A percentile compares a stretch with the other conserved stretches of the same genome.
phyloP scores from a whole-genome alignment of 2,113 vertebrate genomes.

The Colius striatus region DNA sequence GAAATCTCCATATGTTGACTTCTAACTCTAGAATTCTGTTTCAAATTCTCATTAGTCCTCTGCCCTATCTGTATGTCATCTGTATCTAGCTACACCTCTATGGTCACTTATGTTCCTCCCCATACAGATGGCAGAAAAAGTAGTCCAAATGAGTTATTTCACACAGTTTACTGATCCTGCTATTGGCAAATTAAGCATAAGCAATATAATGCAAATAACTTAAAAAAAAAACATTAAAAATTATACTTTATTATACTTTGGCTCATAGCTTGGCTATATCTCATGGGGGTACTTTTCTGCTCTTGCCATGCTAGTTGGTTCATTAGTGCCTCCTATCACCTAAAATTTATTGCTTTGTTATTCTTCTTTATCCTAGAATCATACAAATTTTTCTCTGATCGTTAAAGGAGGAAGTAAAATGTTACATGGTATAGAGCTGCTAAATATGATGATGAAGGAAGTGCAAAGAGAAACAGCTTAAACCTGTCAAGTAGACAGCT shows the following conservation, averaged over 20 bases:
- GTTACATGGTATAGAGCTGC: not conserved
- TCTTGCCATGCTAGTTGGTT: not conserved
- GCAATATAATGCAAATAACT: not conserved
- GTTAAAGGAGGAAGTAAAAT: not conserved
- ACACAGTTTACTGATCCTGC: not conserved
- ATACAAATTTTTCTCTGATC: not conserved
- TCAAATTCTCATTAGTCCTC: not conserved
- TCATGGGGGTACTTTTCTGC: not conserved
- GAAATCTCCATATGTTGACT: not conserved
- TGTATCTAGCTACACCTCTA: not conserved
- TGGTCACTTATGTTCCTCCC: not conserved
- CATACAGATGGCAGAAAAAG: not conserved
- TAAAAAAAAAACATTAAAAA: slow-evolving; percentile 1
- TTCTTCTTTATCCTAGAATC: not conserved
- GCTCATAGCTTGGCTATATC: not conserved
- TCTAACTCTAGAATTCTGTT: not conserved
- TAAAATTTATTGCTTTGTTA: slow-evolving; percentile 14
- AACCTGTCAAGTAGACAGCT: not conserved
- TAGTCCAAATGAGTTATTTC: not conserved
- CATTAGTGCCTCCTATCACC: not conserved
- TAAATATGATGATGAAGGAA: not conserved
- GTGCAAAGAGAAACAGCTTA: not conserved
- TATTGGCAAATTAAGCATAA: not conserved
- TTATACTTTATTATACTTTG: not conserved
- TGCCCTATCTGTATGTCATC: not conserved